A percentile compares a stretch with the other conserved stretches of the same genome.
Conservation (phyloP, 2,113 vertebrate species). For the Microtus pennsylvanicus region DNA sequence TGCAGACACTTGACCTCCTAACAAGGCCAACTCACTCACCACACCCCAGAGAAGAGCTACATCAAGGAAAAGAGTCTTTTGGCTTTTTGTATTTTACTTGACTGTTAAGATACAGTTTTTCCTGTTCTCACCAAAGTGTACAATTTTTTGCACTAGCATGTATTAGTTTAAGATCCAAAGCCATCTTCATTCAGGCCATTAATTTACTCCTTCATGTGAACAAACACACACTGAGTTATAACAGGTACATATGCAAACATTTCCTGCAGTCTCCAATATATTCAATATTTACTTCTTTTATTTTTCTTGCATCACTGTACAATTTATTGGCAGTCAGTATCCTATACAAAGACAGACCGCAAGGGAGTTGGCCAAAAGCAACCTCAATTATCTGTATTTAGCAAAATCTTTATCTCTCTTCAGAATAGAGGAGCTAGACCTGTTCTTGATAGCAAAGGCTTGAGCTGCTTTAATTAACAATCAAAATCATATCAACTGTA, state of each 20-base stretch:
- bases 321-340: not conserved
- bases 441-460: not conserved
- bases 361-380: slow-evolving; percentile 1
- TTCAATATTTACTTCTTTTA: slow-evolving; percentile 18
- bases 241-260: not conserved
- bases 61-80: not conserved
- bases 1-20: not conserved
- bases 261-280: not conserved
- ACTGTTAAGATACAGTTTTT: not conserved
- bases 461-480: slow-evolving; percentile 46
- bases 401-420: slow-evolving; percentile 20
- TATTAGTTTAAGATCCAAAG: not conserved
- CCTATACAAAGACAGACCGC: slow-evolving; percentile 20
- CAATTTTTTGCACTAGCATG: not conserved
- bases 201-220: not conserved
- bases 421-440: not conserved
- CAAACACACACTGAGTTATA: not conserved
- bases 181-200: not conserved
- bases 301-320: slow-evolving; percentile 11
- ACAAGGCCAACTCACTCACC: not conserved
- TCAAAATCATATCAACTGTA: slow-evolving; percentile 43
- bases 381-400: slow-evolving; percentile 36
- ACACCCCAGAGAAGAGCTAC: not conserved
- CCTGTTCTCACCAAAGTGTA: not conserved
- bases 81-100: not conserved